Evolutionary conservation across 2,797 vertebrate species (phyloP).

Genomic region (Thripadectes ignobilis): DNA sequence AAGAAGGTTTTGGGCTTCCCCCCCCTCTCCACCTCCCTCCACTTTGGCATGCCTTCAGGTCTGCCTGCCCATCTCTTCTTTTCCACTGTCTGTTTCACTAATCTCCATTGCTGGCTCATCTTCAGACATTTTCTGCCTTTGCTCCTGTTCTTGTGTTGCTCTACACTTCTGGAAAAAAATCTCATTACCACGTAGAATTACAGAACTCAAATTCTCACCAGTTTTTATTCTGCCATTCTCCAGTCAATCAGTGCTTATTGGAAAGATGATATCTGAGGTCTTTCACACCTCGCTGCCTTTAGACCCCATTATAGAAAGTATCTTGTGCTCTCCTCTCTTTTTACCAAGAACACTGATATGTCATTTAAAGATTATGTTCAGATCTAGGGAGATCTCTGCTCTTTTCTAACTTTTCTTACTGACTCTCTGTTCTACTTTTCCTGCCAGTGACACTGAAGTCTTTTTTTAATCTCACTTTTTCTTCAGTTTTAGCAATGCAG

Average conservation of each 20-base stretch:
- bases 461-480: not conserved
- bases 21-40: too few species aligned
- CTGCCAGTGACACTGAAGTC: not conserved
- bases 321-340: not conserved
- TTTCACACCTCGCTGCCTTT: not conserved
- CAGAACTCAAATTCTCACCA: not conserved
- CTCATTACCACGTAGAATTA: not conserved
- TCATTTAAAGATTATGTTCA: not conserved
- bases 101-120: not conserved
- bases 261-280: not conserved
- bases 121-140: constrained; percentile 1
- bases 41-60: not conserved
- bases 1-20: not conserved
- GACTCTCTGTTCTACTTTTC: not conserved
- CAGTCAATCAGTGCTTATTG: not conserved
- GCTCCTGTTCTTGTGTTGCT: not conserved
- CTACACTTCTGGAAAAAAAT: not conserved
- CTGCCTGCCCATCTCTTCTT: not conserved
- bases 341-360: not conserved
- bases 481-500: not conserved
- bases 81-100: constrained; percentile 18
- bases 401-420: not conserved
- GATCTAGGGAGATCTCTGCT: not conserved
- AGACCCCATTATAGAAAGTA: not conserved
- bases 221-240: not conserved